Evolutionary conservation across 2,888 invertebrate species (phyloP).

Genomic region (Mimas tiliae): DNA sequence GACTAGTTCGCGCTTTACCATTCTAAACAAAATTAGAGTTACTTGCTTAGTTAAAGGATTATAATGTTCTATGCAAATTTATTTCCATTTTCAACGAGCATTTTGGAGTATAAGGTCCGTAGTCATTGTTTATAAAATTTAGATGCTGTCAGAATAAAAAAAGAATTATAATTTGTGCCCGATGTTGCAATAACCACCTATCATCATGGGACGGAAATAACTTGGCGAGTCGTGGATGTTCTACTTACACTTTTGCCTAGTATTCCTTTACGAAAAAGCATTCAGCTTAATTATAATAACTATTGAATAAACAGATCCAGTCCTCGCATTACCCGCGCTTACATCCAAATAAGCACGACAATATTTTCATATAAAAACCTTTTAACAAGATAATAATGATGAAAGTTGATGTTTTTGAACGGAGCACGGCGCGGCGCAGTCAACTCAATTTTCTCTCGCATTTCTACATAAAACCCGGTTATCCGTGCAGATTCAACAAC

Average conservation of each 20-base stretch:
- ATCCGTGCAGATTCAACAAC: slow-evolving; percentile 22
- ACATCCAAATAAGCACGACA: not conserved
- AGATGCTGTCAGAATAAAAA: no score
- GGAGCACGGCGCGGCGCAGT: slow-evolving; percentile 6
- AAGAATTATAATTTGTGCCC: no score
- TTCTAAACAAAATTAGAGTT: not conserved
- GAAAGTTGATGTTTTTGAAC: slow-evolving; percentile 14
- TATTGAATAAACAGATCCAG: not conserved
- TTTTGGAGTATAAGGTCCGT: no score
- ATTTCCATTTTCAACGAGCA: not conserved
- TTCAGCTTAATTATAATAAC: not conserved
- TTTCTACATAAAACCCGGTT: slow-evolving; percentile 25
- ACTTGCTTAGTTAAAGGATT: not conserved
- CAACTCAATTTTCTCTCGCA: slow-evolving; percentile 18
- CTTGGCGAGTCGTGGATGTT: no score
- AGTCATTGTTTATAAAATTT: no score
- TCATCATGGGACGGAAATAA: no score
- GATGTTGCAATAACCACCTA: no score
- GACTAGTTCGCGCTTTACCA: no score
- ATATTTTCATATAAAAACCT: not conserved
- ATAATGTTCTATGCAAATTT: not conserved
- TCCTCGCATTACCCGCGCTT: not conserved
- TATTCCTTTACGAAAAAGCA: not conserved
- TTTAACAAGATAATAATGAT: slow-evolving; percentile 11
- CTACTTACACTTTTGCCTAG: not conserved